Base-by-base conservation (phyloP, 2,797 vertebrate species). In the Amniataba percoides region DNA sequence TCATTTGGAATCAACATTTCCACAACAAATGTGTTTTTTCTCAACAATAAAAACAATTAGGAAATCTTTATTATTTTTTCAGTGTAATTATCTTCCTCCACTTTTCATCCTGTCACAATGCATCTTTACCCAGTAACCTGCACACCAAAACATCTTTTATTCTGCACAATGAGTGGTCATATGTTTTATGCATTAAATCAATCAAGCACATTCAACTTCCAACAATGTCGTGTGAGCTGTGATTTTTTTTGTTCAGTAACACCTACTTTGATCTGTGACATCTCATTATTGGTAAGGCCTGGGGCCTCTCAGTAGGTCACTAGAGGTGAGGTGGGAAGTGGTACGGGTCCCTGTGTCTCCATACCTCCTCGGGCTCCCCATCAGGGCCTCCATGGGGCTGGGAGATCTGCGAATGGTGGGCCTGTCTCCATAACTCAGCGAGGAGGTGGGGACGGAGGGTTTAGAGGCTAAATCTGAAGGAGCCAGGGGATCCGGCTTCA, bases 361-460 rank as follows among this genome's bases (percentile, higher is more conserved):
- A 3, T 23, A n/a, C 49, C 70, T 79, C 58, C 62, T 82, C 0
- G 87, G 74, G 56, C 27, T 88, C 13, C 76, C 77, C 70, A 91
- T 57, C 82, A 93, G 76, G 13, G 76, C 2, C 81, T 94, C 93
- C 88, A 92, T 91, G 55, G 91, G 90, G 78, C 90, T 94, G 63
- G 11, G 1, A 7, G 91, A 59, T 40, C 85, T 81, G 56, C 60
- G 86, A 19, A 57, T 1, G 9, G 13, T 0, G 27, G 31, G 0
- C 46, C 63, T 67, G 0, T 87, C 87, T 25, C 61, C 65, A 1
- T 53, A 2, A 8, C 12, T 69, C 19, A 62, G 2, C 0, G 65
- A 14, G 43, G 78, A 46, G 42, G 2, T n/a, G 5, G 64, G 31
- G 15, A 31, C 1, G 2, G 64, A 14, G 13, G 88, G 61, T 18